Conservation (phyloP, 2,888 invertebrate genomes). For the Oasisia sp. region DNA sequence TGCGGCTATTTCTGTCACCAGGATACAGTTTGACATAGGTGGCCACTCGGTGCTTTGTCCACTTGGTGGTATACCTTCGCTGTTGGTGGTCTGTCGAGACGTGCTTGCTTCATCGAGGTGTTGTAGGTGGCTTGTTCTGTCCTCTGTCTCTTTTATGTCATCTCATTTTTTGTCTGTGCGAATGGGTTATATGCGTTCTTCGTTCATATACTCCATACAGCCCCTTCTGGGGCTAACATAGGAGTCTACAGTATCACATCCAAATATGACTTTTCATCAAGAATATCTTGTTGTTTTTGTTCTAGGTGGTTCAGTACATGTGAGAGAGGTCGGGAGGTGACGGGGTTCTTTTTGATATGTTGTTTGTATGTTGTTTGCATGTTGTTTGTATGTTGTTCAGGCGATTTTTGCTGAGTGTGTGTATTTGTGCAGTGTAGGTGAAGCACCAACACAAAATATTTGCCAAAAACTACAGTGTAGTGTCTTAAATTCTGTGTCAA, state of each 20-base stretch:
- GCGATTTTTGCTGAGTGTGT: neutral
- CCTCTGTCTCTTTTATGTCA: neutral
- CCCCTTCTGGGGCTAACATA: too few species aligned
- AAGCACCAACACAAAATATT: neutral
- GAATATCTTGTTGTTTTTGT: neutral
- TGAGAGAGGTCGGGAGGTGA: neutral
- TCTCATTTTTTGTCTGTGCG: neutral
- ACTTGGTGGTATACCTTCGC: neutral
- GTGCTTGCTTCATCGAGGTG: neutral
- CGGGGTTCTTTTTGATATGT: neutral
- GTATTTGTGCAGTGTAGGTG: neutral
- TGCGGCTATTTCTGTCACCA: neutral
- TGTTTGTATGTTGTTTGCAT: neutral
- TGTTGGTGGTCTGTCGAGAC: neutral
- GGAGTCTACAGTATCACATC: neutral
- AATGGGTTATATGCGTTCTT: neutral
- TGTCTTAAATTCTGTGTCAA: neutral
- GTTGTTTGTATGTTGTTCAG: neutral
- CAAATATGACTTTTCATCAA: neutral
- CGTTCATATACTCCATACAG: too few species aligned
- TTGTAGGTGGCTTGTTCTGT: neutral
- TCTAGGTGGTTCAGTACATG: neutral
- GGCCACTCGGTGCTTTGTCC: neutral
- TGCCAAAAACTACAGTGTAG: neutral
- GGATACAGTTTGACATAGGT: neutral